A percentile compares a stretch with the other conserved stretches of the same genome.
phyloP scores from a whole-genome alignment of 2,888 invertebrate genomes.

The Conomelus anceps region DNA sequence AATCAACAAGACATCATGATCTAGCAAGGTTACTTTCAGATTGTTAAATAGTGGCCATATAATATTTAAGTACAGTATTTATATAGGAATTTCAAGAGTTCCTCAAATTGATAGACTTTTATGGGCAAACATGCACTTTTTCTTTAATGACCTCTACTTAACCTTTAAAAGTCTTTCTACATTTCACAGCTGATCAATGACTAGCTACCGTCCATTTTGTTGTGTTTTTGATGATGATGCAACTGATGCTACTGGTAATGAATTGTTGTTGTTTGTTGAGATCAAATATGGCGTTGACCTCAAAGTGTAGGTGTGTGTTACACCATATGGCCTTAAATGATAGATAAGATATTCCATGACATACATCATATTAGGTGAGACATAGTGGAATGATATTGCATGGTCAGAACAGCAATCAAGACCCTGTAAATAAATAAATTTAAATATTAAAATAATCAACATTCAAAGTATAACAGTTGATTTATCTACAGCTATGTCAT shows the following conservation, averaged over 20 bases:
- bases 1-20: too few relatives aligned
- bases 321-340: constrained; percentile 62
- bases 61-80: too few relatives aligned
- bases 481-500: too few relatives aligned
- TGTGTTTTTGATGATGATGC: background rate
- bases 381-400: constrained; percentile 92
- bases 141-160: background rate
- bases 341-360: constrained; percentile 91
- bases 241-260: too few relatives aligned
- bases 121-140: too few relatives aligned
- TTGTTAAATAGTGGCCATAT: too few relatives aligned
- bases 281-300: background rate
- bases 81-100: too few relatives aligned
- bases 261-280: background rate
- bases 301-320: constrained; percentile 26
- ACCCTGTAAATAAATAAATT: constrained; percentile 52
- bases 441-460: background rate
- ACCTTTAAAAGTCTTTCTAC: background rate
- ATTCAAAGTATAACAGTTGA: background rate
- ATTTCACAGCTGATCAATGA: background rate
- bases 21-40: too few relatives aligned
- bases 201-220: background rate
- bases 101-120: too few relatives aligned
- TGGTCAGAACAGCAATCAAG: constrained; percentile 86
- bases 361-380: constrained; percentile 86